Conservation (phyloP, 2,113 vertebrate species). For the Ameiurus melas region DNA sequence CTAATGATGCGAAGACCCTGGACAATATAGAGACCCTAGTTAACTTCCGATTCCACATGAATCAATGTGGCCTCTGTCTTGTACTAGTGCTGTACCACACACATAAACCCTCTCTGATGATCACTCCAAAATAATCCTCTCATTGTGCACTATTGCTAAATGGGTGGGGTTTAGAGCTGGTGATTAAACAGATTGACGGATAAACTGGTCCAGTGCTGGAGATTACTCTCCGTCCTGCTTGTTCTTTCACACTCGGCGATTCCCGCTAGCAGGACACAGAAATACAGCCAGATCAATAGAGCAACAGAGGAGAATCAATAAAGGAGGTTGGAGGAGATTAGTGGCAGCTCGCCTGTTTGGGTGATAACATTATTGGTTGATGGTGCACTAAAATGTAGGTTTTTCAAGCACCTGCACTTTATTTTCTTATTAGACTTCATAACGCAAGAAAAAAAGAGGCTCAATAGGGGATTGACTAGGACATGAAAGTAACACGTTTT, state of each 20-base stretch:
- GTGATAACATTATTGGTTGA: not conserved
- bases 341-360: not conserved
- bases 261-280: not conserved
- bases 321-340: constrained; percentile 12
- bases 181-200: constrained; percentile 30
- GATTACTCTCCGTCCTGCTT: constrained; percentile 8
- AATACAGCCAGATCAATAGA: constrained; percentile 33
- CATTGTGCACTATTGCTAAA: not conserved
- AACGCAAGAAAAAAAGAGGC: not conserved
- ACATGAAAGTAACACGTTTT: not conserved
- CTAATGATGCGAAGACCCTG: not conserved
- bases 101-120: not conserved
- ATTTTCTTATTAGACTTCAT: not conserved
- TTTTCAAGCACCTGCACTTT: not conserved
- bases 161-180: not conserved
- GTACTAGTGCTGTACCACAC: not conserved
- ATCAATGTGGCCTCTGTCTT: not conserved
- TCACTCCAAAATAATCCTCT: not conserved
- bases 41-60: not conserved
- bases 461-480: not conserved
- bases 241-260: not conserved
- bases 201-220: not conserved
- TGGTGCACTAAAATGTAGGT: not conserved
- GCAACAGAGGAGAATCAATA: constrained; percentile 38
- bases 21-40: not conserved